These are phyloP conservation scores for Anarhynchus alexandrinus DNA, from an alignment of 2,113 vertebrate species.

Conservation along the genomic window DNA sequence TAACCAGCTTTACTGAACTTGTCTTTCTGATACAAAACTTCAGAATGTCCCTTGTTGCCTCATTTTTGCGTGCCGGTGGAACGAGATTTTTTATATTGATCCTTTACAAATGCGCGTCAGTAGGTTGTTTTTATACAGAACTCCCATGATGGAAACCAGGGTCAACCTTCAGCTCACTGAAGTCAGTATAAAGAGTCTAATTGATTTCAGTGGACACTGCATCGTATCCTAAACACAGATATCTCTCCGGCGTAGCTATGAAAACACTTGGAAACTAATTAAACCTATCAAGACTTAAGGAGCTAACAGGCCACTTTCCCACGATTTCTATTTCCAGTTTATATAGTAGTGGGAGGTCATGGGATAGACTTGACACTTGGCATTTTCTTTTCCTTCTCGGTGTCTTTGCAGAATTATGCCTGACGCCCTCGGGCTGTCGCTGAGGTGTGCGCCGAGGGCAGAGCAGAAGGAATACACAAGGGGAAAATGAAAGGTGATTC, in stretches of 20 bases:
- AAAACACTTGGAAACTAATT: not conserved
- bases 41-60: not conserved
- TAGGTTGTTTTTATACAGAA: not conserved
- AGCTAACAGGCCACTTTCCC: not conserved
- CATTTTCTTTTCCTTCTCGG: not conserved
- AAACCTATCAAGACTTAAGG: not conserved
- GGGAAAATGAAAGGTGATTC: constrained; percentile 48
- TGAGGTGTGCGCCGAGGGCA: not conserved
- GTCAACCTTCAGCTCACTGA: not conserved
- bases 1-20: not conserved
- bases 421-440: not conserved
- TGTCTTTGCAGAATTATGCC: not conserved
- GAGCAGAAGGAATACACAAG: not conserved
- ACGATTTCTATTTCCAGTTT: not conserved
- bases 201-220: not conserved
- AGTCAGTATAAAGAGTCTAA: not conserved
- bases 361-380: not conserved
- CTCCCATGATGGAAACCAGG: not conserved
- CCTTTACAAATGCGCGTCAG: not conserved
- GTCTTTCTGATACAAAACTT: not conserved
- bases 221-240: not conserved
- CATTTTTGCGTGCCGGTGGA: not conserved
- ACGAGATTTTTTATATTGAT: not conserved
- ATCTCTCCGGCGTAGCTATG: not conserved
- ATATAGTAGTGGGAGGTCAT: not conserved